phyloP scores from a whole-genome alignment of 2,888 invertebrate species.

The Chrysotoxum bicinctum region DNA sequence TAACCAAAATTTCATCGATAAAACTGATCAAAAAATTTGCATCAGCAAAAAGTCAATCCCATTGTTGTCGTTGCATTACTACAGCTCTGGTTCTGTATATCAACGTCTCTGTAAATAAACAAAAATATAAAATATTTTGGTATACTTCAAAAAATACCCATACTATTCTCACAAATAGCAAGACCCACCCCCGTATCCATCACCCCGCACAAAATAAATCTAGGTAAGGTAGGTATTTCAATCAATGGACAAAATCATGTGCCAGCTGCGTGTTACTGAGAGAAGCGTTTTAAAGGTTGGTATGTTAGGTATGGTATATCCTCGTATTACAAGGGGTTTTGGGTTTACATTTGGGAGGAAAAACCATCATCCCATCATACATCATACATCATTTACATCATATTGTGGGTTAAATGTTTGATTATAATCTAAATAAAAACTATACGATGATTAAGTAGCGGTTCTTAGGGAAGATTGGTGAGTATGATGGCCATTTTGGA shows the following conservation, averaged over 20 bases:
- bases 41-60: neutral
- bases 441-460: too few species aligned
- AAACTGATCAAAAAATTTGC: neutral
- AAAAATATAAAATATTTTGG: constrained; percentile 4
- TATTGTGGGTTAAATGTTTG: too few species aligned
- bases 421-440: too few species aligned
- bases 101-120: neutral
- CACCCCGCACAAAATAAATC: neutral
- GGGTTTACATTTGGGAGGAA: neutral
- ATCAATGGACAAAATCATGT: constrained; percentile 11
- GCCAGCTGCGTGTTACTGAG: constrained; percentile 1
- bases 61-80: neutral
- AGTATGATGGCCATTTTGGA: too few species aligned
- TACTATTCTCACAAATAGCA: neutral
- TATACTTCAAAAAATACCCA: neutral
- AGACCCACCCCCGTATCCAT: neutral
- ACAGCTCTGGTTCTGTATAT: neutral
- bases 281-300: neutral
- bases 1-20: neutral
- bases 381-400: too few species aligned
- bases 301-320: neutral
- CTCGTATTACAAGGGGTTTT: neutral
- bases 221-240: neutral
- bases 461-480: too few species aligned
- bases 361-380: neutral